These are phyloP conservation scores for Sylvicola cinctus DNA, from an alignment of 2,888 invertebrate genomes.

Conservation along the genomic window DNA sequence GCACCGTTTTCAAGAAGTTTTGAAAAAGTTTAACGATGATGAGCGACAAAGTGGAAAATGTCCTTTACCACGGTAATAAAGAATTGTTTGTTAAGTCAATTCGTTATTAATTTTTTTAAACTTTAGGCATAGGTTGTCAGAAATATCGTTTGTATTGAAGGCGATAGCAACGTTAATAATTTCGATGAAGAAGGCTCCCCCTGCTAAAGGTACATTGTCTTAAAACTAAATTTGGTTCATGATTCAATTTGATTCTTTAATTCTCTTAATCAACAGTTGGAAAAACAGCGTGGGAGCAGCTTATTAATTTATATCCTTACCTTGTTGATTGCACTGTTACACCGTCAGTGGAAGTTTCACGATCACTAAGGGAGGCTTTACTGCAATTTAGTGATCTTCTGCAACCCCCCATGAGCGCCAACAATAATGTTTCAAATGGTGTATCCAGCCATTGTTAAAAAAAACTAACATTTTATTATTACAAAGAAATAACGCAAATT, in stretches of 20 bases:
- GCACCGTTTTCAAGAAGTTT: conserved; percentile 81
- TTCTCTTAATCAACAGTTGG: conserved; percentile 42
- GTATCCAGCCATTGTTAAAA: conserved; percentile 6
- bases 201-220: conserved; percentile 47
- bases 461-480: not conserved
- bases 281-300: conserved; percentile 76
- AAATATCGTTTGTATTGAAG: conserved; percentile 89
- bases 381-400: conserved; percentile 72
- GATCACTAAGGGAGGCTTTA: conserved; percentile 63
- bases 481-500: no score
- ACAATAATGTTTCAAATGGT: conserved; percentile 5
- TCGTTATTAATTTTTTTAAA: not conserved
- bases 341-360: conserved; percentile 57
- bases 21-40: conserved; percentile 70
- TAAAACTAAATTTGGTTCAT: no score
- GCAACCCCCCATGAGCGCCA: conserved; percentile 31
- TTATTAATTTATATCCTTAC: conserved; percentile 76
- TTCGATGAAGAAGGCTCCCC: conserved; percentile 80
- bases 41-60: conserved; percentile 68
- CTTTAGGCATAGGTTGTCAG: conserved; percentile 72
- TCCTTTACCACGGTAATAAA: conserved; percentile 54
- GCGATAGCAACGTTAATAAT: conserved; percentile 82
- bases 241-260: not conserved
- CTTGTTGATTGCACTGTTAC: conserved; percentile 73
- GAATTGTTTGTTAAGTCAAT: conserved; percentile 3